Base-by-base conservation (phyloP, 2,113 vertebrate species). In the Illadopsis cleaveri region DNA sequence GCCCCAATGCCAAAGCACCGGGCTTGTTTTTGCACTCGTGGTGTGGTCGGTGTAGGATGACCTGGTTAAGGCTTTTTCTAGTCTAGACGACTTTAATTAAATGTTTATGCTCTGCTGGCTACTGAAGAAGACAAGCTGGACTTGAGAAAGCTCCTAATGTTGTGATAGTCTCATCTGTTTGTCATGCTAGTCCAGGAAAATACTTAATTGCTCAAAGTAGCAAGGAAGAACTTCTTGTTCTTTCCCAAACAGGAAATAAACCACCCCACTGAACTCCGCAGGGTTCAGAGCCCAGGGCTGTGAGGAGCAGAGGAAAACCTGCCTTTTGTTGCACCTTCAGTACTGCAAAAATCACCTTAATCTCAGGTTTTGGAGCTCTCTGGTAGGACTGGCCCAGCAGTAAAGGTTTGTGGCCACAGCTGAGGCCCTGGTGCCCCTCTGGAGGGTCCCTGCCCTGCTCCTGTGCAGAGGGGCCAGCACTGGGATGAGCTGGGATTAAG, bases 201-300 rank as follows among this genome's bases (percentile, higher is more conserved):
- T 25, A 62, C 90, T 97, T 91, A 90, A 70, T 76, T 56, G 92
- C 86, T 95, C 88, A 57, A 22, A 88, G 80, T 12, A 81, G 72
- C 62, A 31, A 89, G 90, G 95, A 86, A 68, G 92, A 97, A 91
- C 97, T 95, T 15, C 65, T 92, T 96, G 94, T 97, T 96, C 97
- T 96, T 94, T 89, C 88, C 72, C 69, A 68, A 88, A 28, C 91
- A 96, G 96, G 96, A 97, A 97, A 88, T 50, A 51, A 94, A 37
- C 64, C 85, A 18, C 50, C 53, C 33, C 50, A 6, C 33, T 38
- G 6, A 23, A 91, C 42, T 28, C 66, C 30, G 0, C 57, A 15
- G 60, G 50, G 40, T 11, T 51, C 48, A 51, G 90, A 89, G 56
- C 85, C 57, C 15, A 2, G 25, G 3, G 78, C 84, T 68, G 87